These are phyloP conservation scores for Scytalopus superciliaris DNA, from an alignment of 2,113 vertebrate species.

Conservation along the genomic window DNA sequence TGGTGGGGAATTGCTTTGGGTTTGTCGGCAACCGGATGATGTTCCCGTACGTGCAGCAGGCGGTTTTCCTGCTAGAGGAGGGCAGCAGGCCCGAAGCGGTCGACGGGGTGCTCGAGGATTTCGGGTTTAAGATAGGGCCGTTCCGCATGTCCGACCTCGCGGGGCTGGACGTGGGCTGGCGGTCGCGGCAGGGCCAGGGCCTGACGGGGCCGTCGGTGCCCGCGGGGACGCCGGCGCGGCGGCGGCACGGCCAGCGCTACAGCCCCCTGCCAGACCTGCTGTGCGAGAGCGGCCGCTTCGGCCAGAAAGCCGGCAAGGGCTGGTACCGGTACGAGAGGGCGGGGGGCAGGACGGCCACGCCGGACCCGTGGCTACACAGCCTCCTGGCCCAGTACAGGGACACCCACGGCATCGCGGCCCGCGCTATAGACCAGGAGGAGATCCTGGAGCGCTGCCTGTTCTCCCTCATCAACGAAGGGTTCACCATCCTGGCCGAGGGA, in stretches of 20 bases:
- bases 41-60: conserved; percentile 74
- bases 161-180: conserved; percentile 91
- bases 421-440: conserved; percentile 78
- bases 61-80: conserved; percentile 87
- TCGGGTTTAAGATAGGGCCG: conserved; percentile 88
- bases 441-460: conserved; percentile 89
- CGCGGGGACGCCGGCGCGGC: conserved; percentile 63
- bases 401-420: conserved; percentile 71
- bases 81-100: conserved; percentile 85
- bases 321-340: conserved; percentile 90
- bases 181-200: conserved; percentile 75
- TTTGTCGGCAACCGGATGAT: conserved; percentile 94
- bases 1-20: conserved; percentile 88
- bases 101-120: conserved; percentile 84
- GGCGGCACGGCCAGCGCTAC: conserved; percentile 76
- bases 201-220: conserved; percentile 63
- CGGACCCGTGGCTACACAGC: conserved; percentile 82
- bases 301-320: conserved; percentile 86
- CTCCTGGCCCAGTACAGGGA: conserved; percentile 83
- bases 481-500: conserved; percentile 85
- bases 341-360: conserved; percentile 69
- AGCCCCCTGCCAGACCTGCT: conserved; percentile 87
- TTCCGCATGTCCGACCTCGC: conserved; percentile 87
- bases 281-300: conserved; percentile 84
- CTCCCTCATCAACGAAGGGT: conserved; percentile 87